Percentiles rank a stretch among this genome's conserved stretches.
Conservation (phyloP, 2,888 invertebrate species). For the Dasysyrphus tricinctus region DNA sequence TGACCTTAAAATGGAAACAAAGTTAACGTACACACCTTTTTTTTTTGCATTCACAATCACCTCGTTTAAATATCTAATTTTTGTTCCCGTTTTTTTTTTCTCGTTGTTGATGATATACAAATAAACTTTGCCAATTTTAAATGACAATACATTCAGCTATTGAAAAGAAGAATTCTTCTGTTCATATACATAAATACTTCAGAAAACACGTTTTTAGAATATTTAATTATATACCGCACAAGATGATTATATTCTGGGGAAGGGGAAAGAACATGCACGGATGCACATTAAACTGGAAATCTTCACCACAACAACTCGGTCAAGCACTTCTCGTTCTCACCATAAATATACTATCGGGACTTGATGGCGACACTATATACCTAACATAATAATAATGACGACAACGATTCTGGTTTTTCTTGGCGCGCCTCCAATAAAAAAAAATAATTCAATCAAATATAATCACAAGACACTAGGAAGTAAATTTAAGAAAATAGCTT, state of each 20-base stretch:
- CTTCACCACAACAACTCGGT: slow-evolving; percentile 51
- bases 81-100: slow-evolving; percentile 20
- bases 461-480: slow-evolving; percentile 17
- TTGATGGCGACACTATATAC: slow-evolving; percentile 10
- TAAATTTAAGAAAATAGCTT: not conserved
- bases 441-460: slow-evolving; percentile 14
- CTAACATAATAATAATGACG: slow-evolving; percentile 18
- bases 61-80: slow-evolving; percentile 4
- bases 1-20: slow-evolving; percentile 20
- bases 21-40: slow-evolving; percentile 4
- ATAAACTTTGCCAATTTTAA: slow-evolving; percentile 20
- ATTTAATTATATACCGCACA: slow-evolving; percentile 36
- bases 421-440: slow-evolving; percentile 54
- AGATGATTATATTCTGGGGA: slow-evolving; percentile 5
- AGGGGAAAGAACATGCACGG: slow-evolving; percentile 29
- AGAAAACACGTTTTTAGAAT: slow-evolving; percentile 58
- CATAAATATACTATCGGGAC: slow-evolving; percentile 14
- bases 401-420: slow-evolving; percentile 18
- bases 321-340: slow-evolving; percentile 44
- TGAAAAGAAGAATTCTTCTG: not conserved
- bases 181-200: not conserved
- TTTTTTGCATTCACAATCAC: slow-evolving; percentile 32
- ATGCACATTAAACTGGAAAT: slow-evolving; percentile 41
- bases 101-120: not conserved
- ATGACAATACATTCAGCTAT: slow-evolving; percentile 14